Evolutionary conservation across 2,797 vertebrate genomes (phyloP).

Genomic region (Melanotaenia parkinsoni): DNA sequence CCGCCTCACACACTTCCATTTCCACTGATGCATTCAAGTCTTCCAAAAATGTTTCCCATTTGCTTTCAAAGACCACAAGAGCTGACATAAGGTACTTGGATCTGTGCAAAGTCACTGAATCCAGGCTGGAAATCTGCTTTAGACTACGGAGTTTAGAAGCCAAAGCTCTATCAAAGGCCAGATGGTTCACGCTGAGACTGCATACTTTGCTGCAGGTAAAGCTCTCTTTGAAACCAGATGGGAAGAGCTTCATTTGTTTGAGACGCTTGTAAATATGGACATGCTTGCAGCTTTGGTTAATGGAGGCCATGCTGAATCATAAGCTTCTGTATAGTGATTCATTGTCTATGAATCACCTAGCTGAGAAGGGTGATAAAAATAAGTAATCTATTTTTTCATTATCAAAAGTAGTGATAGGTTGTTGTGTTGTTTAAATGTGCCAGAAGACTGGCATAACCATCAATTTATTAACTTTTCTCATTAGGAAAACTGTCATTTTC

Average conservation of each 20-base stretch:
- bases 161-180: slow-evolving; percentile 33
- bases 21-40: slow-evolving; percentile 12
- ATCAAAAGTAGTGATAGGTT: slow-evolving; percentile 16
- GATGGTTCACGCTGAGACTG: slow-evolving; percentile 22
- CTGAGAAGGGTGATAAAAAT: slow-evolving; percentile 3
- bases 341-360: slow-evolving; percentile 32
- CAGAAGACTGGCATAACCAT: not conserved
- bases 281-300: slow-evolving; percentile 47
- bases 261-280: slow-evolving; percentile 36
- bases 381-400: slow-evolving; percentile 5
- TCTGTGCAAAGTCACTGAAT: not conserved
- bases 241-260: slow-evolving; percentile 42
- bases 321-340: slow-evolving; percentile 49
- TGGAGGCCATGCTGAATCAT: slow-evolving; percentile 53
- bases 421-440: not conserved
- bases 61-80: slow-evolving; percentile 33
- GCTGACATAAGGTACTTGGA: slow-evolving; percentile 9
- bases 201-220: slow-evolving; percentile 24
- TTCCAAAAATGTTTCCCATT: slow-evolving; percentile 20
- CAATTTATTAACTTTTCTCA: not conserved
- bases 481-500: not conserved
- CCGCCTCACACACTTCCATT: not conserved
- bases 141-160: not conserved
- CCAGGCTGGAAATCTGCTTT: slow-evolving; percentile 32
- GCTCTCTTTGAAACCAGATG: slow-evolving; percentile 47